Percentiles rank a stretch among this genome's conserved stretches.
Conservation (phyloP, 2,797 vertebrate species). For the Danio albolineatus region DNA sequence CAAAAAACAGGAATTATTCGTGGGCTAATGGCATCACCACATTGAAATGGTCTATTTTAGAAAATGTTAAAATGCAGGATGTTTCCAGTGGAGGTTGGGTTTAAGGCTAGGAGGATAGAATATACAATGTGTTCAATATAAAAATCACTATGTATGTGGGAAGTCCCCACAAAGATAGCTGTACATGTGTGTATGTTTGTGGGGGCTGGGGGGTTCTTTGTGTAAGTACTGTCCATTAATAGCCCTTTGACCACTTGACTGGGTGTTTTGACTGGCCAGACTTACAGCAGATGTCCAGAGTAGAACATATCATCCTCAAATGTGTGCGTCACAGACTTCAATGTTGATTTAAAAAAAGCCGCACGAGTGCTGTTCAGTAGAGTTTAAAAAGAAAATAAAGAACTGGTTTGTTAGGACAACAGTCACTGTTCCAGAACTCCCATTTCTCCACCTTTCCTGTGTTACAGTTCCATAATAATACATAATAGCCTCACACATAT, state of each 20-base stretch:
- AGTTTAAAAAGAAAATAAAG: background rate
- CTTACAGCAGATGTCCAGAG: slow-evolving; percentile 31
- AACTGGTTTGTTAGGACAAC: background rate
- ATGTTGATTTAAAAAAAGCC: background rate
- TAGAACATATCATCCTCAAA: background rate
- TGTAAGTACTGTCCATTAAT: background rate
- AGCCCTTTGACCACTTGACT: slow-evolving; percentile 13
- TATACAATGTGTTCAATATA: no score
- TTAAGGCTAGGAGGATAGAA: no score
- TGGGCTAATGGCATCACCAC: no score
- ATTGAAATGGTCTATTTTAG: no score
- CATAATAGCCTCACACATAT: background rate
- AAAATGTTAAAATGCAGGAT: no score
- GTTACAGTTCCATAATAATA: background rate
- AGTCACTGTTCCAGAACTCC: slow-evolving; percentile 11
- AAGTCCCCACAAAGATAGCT: no score
- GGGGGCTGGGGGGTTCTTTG: slow-evolving; percentile 14
- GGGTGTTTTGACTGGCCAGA: slow-evolving; percentile 25
- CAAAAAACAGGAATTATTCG: no score
- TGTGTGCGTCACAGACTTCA: background rate
- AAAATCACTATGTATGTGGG: no score
- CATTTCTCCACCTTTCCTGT: slow-evolving; percentile 16
- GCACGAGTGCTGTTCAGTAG: background rate
- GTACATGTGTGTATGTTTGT: no score
- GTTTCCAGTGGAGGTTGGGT: no score